Percentiles rank a stretch among this genome's conserved stretches.
Evolutionary conservation across 2,888 invertebrate genomes (phyloP).

Genomic region (Pristionchus exspectatus): DNA sequence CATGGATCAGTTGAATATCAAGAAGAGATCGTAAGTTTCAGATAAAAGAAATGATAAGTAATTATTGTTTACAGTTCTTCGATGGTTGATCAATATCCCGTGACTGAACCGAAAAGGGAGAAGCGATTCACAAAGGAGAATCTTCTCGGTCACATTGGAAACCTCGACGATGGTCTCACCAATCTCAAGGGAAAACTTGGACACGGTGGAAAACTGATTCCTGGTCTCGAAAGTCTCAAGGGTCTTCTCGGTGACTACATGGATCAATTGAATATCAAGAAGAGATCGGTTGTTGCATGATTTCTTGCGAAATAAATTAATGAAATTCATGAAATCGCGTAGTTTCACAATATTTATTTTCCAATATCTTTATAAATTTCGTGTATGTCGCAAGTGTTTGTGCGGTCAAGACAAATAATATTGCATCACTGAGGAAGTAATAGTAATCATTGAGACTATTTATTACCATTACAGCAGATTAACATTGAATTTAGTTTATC

Average conservation of each 20-base stretch:
- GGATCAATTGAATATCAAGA: constrained; percentile 13
- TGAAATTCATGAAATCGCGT: too few species aligned
- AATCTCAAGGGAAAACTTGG: constrained; percentile 22
- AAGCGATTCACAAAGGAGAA: constrained; percentile 4
- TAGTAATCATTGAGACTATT: too few species aligned
- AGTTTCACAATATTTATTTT: too few species aligned
- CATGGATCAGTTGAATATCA: constrained; percentile 12
- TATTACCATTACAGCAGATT: too few species aligned
- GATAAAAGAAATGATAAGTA: not conserved
- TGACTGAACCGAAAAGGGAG: constrained; percentile 7
- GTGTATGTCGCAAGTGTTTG: too few species aligned
- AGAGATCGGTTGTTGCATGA: not conserved
- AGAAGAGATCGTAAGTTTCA: constrained; percentile 22
- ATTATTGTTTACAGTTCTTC: not conserved
- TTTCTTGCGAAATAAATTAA: not conserved
- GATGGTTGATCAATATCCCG: not conserved
- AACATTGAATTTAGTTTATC: not conserved
- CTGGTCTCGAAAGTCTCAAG: not conserved
- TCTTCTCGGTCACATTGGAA: constrained; percentile 5
- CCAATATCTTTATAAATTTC: too few species aligned
- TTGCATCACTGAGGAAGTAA: too few species aligned
- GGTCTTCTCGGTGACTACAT: constrained; percentile 3
- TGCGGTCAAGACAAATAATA: too few species aligned
- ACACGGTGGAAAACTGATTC: constrained; percentile 8
- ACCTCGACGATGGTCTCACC: not conserved